These are phyloP conservation scores for Cepaea nemoralis DNA, from an alignment of 1,140 invertebrate species.

Conservation along the genomic window DNA sequence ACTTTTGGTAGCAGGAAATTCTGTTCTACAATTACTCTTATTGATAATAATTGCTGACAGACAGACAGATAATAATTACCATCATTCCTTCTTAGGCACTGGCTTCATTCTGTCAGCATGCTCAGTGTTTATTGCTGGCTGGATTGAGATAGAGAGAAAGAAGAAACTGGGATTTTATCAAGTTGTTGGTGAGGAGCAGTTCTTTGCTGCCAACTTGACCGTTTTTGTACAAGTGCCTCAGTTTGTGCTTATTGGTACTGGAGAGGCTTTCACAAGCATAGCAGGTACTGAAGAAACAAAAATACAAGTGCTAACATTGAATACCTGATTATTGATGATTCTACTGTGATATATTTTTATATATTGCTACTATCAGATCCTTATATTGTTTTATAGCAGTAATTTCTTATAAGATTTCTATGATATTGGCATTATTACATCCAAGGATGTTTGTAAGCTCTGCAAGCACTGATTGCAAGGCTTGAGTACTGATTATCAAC, in stretches of 20 bases:
- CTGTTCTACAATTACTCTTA: not conserved
- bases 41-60: not conserved
- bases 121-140: conserved; percentile 71
- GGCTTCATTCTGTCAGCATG: conserved; percentile 72
- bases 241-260: conserved; percentile 73
- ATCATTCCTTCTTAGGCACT: conserved; percentile 61
- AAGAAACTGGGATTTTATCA: conserved; percentile 56
- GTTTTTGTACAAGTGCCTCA: conserved; percentile 73
- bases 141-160: conserved; percentile 71
- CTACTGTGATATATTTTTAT: too few species aligned
- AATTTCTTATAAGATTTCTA: too few species aligned
- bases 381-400: too few species aligned
- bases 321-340: too few species aligned
- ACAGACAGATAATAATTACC: not conserved
- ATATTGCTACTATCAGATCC: too few species aligned
- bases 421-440: too few species aligned
- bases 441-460: too few species aligned
- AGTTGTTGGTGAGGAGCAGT: conserved; percentile 50
- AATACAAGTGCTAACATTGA: too few species aligned
- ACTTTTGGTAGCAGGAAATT: too few species aligned
- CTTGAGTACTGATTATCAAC: too few species aligned
- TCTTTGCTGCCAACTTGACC: conserved; percentile 52
- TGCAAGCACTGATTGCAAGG: too few species aligned
- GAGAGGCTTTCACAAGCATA: conserved; percentile 73
- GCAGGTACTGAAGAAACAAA: too few species aligned